A percentile compares a stretch with the other conserved stretches of the same genome.
Evolutionary conservation across 2,797 vertebrate genomes (phyloP).

Genomic region (Alauda arvensis): DNA sequence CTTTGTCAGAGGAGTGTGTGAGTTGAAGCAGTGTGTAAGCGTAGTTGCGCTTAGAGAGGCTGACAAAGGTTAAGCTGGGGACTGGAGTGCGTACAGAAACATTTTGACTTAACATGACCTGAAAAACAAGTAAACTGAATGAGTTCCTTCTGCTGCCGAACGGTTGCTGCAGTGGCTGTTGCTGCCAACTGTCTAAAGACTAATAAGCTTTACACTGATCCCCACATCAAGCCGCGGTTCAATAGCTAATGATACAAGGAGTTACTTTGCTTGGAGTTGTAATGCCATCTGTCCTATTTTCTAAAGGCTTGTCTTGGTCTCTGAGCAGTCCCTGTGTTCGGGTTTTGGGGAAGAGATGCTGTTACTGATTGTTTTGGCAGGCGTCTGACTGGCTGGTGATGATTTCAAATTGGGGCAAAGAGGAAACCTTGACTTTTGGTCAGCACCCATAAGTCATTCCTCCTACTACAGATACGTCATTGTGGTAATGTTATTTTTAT

Average conservation of each 20-base stretch:
- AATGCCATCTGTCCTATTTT: constrained; percentile 63
- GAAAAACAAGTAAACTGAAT: constrained; percentile 53
- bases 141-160: constrained; percentile 40
- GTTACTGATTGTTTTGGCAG: constrained; percentile 15
- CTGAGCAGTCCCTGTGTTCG: background rate
- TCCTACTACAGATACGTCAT: constrained; percentile 19
- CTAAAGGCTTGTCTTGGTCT: background rate
- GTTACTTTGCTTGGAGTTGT: constrained; percentile 59
- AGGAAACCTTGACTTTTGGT: constrained; percentile 37
- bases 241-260: constrained; percentile 47
- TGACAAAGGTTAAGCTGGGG: constrained; percentile 14
- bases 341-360: constrained; percentile 13
- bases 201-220: constrained; percentile 58
- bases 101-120: constrained; percentile 55
- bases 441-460: constrained; percentile 31
- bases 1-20: background rate
- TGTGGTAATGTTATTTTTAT: constrained; percentile 47
- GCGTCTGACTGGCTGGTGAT: background rate
- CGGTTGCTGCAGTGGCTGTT: constrained; percentile 29
- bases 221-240: constrained; percentile 22
- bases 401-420: constrained; percentile 27
- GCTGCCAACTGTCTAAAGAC: constrained; percentile 54
- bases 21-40: background rate
- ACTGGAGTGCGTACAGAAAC: constrained; percentile 3
- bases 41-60: background rate